Base-by-base conservation (phyloP, 2,888 invertebrate genomes). In the Sipha maydis region DNA sequence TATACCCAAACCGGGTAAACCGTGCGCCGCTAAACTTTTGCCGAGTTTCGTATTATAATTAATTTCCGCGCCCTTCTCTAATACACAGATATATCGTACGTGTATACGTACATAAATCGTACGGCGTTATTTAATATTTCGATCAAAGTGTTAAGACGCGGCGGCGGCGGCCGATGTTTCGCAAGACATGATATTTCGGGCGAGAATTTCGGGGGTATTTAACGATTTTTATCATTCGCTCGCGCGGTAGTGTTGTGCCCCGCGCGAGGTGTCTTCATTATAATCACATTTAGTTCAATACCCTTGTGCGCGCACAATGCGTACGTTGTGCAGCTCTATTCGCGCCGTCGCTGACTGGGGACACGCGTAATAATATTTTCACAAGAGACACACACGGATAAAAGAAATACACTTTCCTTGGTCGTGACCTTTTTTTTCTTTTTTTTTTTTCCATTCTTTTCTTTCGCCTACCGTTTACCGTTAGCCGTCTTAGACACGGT, bases 11-110 rank as follows among this genome's bases (percentile, higher is more conserved):
- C 14, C 48, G 76, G 14, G 76, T 76, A 48, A 76, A 48, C 76
- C 76, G 75, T 25, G 67, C n/a, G 75, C 67, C n/a, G 38, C 67
- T 19, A 21, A 80, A 80, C 61, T 80, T 82, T 82, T 67, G 19
- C 19, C n/a, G 28, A 69, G 41, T 69, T 82, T 25, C 14, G 41
- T 82, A 25, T 56, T 69, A 41, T 31, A 82, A 82, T 71, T 71
- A 82, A 82, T 82, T 82, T 82, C 28, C 82, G 69, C 41, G 48
- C 69, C 61, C 19, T 48, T 31, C 69, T 11, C 31, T 56, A 8
- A 3, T 17, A 38, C 34, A 8, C 38, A 4, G 38, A 41, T 3
- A 41, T 41, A 41, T 11, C 34, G 25, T 34, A 11, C n/a, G 14
- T 11, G 7, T 76, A 78, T 48, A 48, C 11, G 21, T 21, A 4